These are phyloP conservation scores for Tachysurus vachellii DNA, from an alignment of 2,113 vertebrate species.

Conservation along the genomic window DNA sequence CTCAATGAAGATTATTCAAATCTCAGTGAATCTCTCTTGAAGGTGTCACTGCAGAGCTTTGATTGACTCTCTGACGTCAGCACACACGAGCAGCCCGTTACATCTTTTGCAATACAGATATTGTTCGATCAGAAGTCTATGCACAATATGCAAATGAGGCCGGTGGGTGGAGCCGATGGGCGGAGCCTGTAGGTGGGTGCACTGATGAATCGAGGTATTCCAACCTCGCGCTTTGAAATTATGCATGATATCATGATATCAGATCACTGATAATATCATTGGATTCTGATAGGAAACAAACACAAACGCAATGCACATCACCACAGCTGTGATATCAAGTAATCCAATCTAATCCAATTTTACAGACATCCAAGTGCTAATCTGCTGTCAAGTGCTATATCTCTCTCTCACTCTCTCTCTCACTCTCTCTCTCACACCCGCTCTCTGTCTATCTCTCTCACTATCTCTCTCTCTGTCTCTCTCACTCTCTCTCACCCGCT, in stretches of 20 bases:
- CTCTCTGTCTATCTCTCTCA: too few relatives aligned
- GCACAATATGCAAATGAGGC: background rate
- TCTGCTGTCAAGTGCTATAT: background rate
- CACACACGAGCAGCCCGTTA: background rate
- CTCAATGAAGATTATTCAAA: background rate
- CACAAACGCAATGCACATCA: background rate
- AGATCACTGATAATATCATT: too few relatives aligned
- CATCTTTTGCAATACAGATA: background rate
- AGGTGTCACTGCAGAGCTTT: background rate
- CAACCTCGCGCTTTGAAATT: background rate
- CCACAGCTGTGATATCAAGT: background rate
- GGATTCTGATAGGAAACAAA: background rate
- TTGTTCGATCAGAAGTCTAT: too few relatives aligned
- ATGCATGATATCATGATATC: background rate
- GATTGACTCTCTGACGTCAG: background rate
- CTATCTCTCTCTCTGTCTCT: too few relatives aligned
- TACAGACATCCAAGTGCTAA: background rate
- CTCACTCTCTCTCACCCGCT: too few relatives aligned
- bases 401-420: conserved; percentile 14
- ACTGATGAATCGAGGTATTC: background rate
- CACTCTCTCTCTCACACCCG: too few relatives aligned
- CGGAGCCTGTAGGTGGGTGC: background rate
- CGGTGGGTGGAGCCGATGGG: background rate
- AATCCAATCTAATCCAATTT: background rate
- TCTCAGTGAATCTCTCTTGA: background rate